Percentiles rank a stretch among this genome's conserved stretches.
Conservation (phyloP, 1,140 invertebrate species). For the Lepeophtheirus salmonis region DNA sequence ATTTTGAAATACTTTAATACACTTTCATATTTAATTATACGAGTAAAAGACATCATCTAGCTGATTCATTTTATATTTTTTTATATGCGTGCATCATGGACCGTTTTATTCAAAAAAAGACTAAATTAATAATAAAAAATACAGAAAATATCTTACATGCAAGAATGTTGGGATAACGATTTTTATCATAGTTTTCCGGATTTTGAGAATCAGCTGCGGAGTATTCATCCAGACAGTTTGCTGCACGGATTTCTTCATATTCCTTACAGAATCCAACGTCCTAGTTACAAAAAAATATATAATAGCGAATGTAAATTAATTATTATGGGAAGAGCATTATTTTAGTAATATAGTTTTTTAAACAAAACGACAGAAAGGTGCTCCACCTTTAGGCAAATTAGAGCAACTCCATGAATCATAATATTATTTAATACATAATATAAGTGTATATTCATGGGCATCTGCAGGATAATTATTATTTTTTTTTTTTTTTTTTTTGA, state of each 20-base stretch:
- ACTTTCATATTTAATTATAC: too few species aligned
- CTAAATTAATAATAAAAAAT: slow-evolving; percentile 17
- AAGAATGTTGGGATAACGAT: slow-evolving; percentile 81
- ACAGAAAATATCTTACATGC: slow-evolving; percentile 31
- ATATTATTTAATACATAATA: too few species aligned
- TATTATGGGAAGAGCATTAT: not conserved
- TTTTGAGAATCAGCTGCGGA: slow-evolving; percentile 66
- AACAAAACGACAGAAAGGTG: not conserved
- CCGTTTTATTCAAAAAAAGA: too few species aligned
- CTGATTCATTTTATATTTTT: too few species aligned
- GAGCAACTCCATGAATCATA: too few species aligned
- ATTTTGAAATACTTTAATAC: too few species aligned
- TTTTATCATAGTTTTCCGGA: slow-evolving; percentile 75
- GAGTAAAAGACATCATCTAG: too few species aligned
- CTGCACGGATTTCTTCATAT: slow-evolving; percentile 59
- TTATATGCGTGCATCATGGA: too few species aligned
- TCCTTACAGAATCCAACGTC: slow-evolving; percentile 72
- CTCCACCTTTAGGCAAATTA: not conserved
- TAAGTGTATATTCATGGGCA: too few species aligned
- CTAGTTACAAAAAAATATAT: slow-evolving; percentile 27
- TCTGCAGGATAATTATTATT: too few species aligned
- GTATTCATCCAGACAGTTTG: slow-evolving; percentile 38
- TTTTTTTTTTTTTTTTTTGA: too few species aligned
- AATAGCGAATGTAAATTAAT: not conserved
- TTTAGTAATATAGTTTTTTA: not conserved